phyloP scores from a whole-genome alignment of 2,888 invertebrate genomes.

The Gastrophysa polygoni region DNA sequence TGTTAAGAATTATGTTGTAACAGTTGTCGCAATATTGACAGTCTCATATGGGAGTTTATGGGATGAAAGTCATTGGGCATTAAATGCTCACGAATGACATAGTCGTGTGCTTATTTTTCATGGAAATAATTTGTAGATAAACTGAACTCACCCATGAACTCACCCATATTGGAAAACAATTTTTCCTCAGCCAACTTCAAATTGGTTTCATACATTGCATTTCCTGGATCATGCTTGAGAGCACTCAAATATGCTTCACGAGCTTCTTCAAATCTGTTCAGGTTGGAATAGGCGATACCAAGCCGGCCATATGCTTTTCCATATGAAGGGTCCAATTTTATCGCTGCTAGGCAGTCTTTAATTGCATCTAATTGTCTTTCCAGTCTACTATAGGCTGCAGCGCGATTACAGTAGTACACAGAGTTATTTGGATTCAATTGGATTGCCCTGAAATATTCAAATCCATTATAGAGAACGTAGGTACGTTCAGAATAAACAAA shows the following conservation, averaged over 20 bases:
- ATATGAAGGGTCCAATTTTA: slow-evolving; percentile 88
- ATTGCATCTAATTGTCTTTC: slow-evolving; percentile 84
- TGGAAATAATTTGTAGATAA: not conserved
- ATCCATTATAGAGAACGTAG: too few species aligned
- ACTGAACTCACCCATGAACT: slow-evolving; percentile 1
- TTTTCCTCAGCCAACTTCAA: slow-evolving; percentile 80
- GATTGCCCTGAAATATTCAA: slow-evolving; percentile 74
- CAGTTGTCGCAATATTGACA: too few species aligned
- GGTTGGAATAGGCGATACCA: slow-evolving; percentile 84
- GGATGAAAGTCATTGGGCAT: too few species aligned
- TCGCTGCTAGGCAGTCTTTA: slow-evolving; percentile 87
- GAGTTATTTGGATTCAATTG: slow-evolving; percentile 86
- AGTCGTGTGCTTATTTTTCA: not conserved
- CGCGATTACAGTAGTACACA: slow-evolving; percentile 96
- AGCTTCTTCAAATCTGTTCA: slow-evolving; percentile 84
- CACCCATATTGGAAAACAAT: slow-evolving; percentile 40
- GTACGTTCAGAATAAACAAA: too few species aligned
- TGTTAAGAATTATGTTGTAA: too few species aligned
- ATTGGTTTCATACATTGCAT: slow-evolving; percentile 88
- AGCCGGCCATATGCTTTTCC: slow-evolving; percentile 94
- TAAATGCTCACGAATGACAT: too few species aligned
- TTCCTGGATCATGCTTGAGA: slow-evolving; percentile 87
- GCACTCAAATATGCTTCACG: slow-evolving; percentile 87
- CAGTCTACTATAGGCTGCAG: slow-evolving; percentile 92
- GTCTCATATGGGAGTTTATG: too few species aligned